Conservation (phyloP, 1,140 invertebrate genomes). For the Apis mellifera region Amel_HAv3.1 CM009931.2:6472501-6473000, state of each 20-base stretch:
- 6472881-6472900: no score
- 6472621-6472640: background rate
- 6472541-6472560: background rate
- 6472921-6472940: no score
- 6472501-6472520: constrained; percentile 2
- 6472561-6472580: background rate
- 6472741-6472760: background rate
- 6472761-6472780: no score
- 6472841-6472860: no score
- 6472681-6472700: background rate
- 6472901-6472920: no score
- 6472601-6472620: background rate
- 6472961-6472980: no score
- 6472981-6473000: no score
- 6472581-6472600: constrained; percentile 34
- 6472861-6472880: no score
- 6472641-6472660: constrained; percentile 1
- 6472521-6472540: constrained; percentile 12
- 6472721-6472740: constrained; percentile 11
- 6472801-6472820: no score
- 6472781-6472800: no score
- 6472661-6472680: background rate
- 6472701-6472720: background rate
- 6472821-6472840: no score
- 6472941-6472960: no score